phyloP scores from a whole-genome alignment of 2,888 invertebrate genomes.

The Oscheius sp. region DNA sequence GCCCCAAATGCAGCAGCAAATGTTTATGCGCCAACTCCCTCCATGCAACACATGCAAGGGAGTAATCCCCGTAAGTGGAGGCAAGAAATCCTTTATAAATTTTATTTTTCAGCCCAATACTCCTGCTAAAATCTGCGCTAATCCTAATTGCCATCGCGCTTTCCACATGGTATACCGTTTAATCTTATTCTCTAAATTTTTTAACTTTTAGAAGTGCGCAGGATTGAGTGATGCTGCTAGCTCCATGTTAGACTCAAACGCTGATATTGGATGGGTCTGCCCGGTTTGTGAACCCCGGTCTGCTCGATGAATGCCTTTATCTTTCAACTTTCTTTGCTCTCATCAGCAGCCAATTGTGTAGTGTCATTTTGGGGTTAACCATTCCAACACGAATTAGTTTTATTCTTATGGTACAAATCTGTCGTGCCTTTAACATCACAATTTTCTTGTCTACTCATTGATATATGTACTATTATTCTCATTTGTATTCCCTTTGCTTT shows the following conservation, averaged over 20 bases:
- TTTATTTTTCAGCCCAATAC: not conserved
- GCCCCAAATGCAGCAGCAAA: not conserved
- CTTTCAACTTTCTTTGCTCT: not conserved
- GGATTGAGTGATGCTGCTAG: slow-evolving; percentile 16
- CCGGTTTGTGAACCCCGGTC: slow-evolving; percentile 16
- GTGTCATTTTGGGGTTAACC: slow-evolving; percentile 24
- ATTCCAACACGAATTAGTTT: too few relatives aligned
- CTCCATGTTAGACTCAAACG: slow-evolving; percentile 3
- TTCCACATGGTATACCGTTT: slow-evolving; percentile 15
- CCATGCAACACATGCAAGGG: slow-evolving; percentile 10
- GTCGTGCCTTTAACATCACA: too few relatives aligned
- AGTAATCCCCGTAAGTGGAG: not conserved
- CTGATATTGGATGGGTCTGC: slow-evolving; percentile 19
- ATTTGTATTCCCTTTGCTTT: not conserved
- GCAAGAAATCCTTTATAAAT: not conserved
- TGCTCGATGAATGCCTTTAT: not conserved
- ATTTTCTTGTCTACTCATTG: not conserved
- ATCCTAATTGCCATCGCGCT: slow-evolving; percentile 6
- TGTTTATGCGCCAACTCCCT: slow-evolving; percentile 6
- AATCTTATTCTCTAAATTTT: not conserved
- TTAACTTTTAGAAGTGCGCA: slow-evolving; percentile 9
- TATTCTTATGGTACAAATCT: too few relatives aligned
- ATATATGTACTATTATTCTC: not conserved
- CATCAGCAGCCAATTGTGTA: not conserved
- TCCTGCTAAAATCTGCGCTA: slow-evolving; percentile 4